Base-by-base conservation (phyloP, 2,797 vertebrate species). In the Helicolenus hilgendorfi region DNA sequence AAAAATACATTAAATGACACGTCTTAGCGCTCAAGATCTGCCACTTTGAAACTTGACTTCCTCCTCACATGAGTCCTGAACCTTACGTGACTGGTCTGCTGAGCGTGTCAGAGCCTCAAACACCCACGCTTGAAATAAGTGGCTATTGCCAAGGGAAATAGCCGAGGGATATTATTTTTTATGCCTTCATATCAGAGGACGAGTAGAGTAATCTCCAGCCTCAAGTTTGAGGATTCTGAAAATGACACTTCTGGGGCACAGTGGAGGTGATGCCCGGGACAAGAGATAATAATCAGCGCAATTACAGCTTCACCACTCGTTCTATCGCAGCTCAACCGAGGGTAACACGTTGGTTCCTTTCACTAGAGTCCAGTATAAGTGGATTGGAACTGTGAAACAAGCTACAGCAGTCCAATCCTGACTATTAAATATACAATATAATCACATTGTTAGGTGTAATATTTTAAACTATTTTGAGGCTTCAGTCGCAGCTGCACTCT, bases 231-330 rank as follows among this genome's bases (percentile, higher is more conserved):
- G 58, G 86, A 90, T 41, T 83, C 58, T 77, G 65, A 89, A 92
- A 92, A 92, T 91, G 94, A 94, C 94, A 95, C 91, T 90, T 95
- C 91, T 94, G 83, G 90, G 91, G 31, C 92, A 89, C 36, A 75
- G 60, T 26, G 36, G 86, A 89, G 91, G 86, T 92, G 88, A 93
- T 93, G 90, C 67, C 35, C 53, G 72, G 74, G 88, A 80, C 86
- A 83, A 72, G 80, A 55, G 77, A 88, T 78, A 74, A 90, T 93
- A 87, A 92, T 94, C 89, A 89, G 36, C 33, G 78, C 84, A 89
- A 94, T 94, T 94, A 93, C 84, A 85, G 71, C 83, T 78, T 81
- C 84, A n/a, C 33, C 56, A 29, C 79, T 91, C 33, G 6, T 74
- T 83, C 74, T 74, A 11, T 71, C 71, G 79, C 36, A 20, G 81